These are phyloP conservation scores for Papilio machaon DNA, from an alignment of 1,140 invertebrate species.

Conservation along the genomic window DNA sequence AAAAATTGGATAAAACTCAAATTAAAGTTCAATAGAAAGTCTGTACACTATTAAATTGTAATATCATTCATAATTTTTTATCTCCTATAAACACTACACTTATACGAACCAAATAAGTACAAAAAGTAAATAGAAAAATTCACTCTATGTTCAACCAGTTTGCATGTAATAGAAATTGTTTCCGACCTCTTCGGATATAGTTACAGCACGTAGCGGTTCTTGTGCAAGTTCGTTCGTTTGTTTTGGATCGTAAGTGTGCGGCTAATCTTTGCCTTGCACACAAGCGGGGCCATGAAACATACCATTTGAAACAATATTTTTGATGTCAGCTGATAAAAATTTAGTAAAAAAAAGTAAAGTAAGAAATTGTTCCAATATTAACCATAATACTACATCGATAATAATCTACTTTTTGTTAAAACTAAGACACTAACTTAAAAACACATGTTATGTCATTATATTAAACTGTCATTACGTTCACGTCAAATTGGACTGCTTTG, in stretches of 20 bases:
- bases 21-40: background rate
- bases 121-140: background rate
- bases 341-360: no score
- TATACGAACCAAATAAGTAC: background rate
- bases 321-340: background rate
- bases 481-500: background rate
- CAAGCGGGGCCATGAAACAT: slow-evolving; percentile 44
- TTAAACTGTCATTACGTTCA: no score
- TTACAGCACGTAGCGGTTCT: background rate
- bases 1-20: background rate
- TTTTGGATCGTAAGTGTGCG: slow-evolving; percentile 30
- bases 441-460: no score
- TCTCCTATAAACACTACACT: background rate
- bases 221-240: slow-evolving; percentile 3
- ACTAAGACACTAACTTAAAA: no score
- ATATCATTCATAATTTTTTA: background rate
- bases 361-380: no score
- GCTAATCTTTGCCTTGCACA: slow-evolving; percentile 50
- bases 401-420: no score
- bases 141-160: background rate
- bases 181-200: background rate
- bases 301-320: background rate
- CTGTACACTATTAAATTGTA: background rate
- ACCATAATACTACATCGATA: no score
- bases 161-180: background rate